A percentile compares a stretch with the other conserved stretches of the same genome.
phyloP scores from a whole-genome alignment of 2,888 invertebrate species.

The Tipula confusa region DNA sequence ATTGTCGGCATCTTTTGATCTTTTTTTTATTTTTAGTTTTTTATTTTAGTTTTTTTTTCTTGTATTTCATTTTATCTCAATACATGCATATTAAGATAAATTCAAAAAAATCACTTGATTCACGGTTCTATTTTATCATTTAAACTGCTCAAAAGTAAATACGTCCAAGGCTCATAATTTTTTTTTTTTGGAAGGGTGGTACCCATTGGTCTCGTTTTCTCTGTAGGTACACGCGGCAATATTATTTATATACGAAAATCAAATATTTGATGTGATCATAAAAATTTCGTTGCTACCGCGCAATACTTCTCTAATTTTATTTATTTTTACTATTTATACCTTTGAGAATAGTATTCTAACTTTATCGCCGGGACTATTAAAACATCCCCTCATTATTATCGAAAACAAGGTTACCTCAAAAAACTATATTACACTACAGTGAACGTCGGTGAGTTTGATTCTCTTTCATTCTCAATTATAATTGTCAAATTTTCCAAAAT shows the following conservation, averaged over 20 bases:
- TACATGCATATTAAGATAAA: neutral
- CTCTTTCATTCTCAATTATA: neutral
- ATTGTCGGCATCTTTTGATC: neutral
- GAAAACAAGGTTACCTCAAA: neutral
- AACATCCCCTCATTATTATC: neutral
- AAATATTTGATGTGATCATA: neutral
- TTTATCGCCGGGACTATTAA: neutral
- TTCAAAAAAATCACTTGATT: neutral
- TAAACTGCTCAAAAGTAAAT: neutral
- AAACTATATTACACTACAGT: neutral
- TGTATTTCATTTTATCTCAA: neutral
- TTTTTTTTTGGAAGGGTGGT: neutral
- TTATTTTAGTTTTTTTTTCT: neutral
- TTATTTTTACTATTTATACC: neutral
- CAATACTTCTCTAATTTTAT: neutral
- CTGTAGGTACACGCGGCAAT: neutral
- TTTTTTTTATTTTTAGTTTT: neutral
- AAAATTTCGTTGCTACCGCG: neutral
- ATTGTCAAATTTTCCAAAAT: neutral
- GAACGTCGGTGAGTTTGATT: neutral
- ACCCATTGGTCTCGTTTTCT: neutral
- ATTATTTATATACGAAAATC: neutral
- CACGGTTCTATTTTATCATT: neutral
- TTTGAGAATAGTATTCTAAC: too few relatives aligned
- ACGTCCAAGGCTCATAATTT: neutral